Evolutionary conservation across 23 tunicate genomes (phyloP), one percentile per base, ranked within the genome.

Genomic region (Ascidia mentula): DNA sequence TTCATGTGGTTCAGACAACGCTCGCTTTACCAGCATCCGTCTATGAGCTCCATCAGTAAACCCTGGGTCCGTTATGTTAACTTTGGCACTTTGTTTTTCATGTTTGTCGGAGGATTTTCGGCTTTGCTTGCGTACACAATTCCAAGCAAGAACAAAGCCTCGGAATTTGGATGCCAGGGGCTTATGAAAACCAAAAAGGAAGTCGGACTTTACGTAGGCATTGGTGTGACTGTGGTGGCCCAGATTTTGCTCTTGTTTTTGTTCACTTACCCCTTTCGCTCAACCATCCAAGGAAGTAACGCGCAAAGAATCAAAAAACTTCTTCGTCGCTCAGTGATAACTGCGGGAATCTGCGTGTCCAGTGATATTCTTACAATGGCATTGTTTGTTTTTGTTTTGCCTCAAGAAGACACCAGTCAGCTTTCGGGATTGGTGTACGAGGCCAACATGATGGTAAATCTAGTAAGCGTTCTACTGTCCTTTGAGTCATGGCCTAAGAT

Each of bases 1-100:
- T 71, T 71, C 35, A 34, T 71, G 74, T 71, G 74, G 74, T 71
- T 71, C 9, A 26, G 38, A 18, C 74, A 71, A 71, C 74, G 74
- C 1, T 9, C 74, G 37, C 74, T 71, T 2, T 71, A 71, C 74
- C 74, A 71, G 9, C 74, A 71, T 36, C 74, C 74, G 17, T 34
- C 30, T 18, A 71, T 71, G 38, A 18, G 8, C 1, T 34, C 36
- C 30, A 3, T 71, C 18, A 22, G 18, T 34, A 26, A 36, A 6
- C 74, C 74, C 1, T 34, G 37, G 38, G 18, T 71, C 18, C 37
- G 38, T 17, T 71, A 34, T 18, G 30, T 71, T 31, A 9, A 35
- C 34, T 71, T 34, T 4, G 18, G 74, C 38, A 71, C 38, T 3
- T 34, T 71, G 38, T 4, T 71, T 71, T 6, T 71, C 18, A 34